Conservation (phyloP, 2,113 vertebrate species). For the Podarcis muralis region DNA sequence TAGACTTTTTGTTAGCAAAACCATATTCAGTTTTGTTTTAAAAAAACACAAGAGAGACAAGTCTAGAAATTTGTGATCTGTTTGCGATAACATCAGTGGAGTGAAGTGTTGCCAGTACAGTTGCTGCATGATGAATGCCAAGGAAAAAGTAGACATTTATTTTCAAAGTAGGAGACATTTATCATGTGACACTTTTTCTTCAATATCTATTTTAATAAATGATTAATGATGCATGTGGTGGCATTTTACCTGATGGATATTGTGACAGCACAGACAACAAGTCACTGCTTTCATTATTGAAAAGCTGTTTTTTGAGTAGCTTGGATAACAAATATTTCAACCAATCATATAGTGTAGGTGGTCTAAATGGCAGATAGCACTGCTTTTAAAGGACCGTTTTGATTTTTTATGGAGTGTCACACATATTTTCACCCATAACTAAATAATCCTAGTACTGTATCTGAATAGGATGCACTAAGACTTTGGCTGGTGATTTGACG, state of each 20-base stretch:
- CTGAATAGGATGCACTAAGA: background rate
- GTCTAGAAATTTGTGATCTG: conserved; percentile 50
- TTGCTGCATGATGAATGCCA: conserved; percentile 68
- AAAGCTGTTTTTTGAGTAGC: conserved; percentile 49
- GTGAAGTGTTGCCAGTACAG: conserved; percentile 46
- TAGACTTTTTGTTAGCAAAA: conserved; percentile 39
- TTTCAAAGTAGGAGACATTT: conserved; percentile 68
- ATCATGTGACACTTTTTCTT: conserved; percentile 63
- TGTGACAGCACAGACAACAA: conserved; percentile 61
- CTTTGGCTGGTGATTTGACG: background rate
- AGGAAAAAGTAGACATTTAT: conserved; percentile 65
- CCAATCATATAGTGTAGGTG: conserved; percentile 31
- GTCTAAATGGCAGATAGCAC: conserved; percentile 39
- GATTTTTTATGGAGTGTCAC: conserved; percentile 51
- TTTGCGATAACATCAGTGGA: conserved; percentile 64
- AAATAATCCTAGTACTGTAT: background rate
- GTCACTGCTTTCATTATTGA: conserved; percentile 51
- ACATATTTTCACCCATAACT: conserved; percentile 47
- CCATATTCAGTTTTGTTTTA: background rate
- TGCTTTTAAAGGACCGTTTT: conserved; percentile 42
- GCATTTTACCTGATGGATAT: conserved; percentile 67
- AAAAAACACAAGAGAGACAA: conserved; percentile 24
- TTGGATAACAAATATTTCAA: conserved; percentile 55
- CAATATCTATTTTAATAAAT: conserved; percentile 68
- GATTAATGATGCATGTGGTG: conserved; percentile 67